Conservation (phyloP, 2,888 invertebrate species). For the Drosophila monieri region DNA sequence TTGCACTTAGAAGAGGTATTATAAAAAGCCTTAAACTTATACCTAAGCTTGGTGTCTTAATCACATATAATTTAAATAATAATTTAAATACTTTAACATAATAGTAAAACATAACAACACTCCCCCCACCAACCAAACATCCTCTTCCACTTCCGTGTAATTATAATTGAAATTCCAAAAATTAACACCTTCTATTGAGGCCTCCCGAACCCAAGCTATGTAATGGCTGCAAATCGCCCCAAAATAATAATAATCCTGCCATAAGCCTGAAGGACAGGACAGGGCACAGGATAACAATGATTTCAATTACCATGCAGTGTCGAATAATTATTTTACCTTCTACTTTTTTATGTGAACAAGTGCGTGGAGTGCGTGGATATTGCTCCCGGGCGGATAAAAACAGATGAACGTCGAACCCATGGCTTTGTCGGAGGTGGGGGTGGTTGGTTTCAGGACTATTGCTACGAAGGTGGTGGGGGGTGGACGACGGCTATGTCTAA, state of each 20-base stretch:
- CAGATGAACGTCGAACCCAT: constrained; percentile 72
- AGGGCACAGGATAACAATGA: constrained; percentile 75
- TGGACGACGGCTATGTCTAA: constrained; percentile 78
- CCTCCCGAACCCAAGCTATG: constrained; percentile 35
- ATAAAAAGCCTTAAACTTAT: constrained; percentile 46
- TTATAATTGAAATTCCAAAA: constrained; percentile 50
- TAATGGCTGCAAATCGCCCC: constrained; percentile 50
- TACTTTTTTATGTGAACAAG: constrained; percentile 62
- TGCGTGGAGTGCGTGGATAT: constrained; percentile 80
- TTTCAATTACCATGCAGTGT: constrained; percentile 81
- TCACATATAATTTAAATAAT: constrained; percentile 6
- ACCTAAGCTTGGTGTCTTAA: too few relatives aligned
- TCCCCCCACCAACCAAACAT: background rate
- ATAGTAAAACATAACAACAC: background rate
- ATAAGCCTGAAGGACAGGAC: constrained; percentile 50
- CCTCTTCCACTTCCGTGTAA: constrained; percentile 8
- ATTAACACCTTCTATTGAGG: constrained; percentile 54
- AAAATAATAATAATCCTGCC: constrained; percentile 74
- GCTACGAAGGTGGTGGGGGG: constrained; percentile 9
- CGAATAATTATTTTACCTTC: constrained; percentile 81
- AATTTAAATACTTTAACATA: background rate
- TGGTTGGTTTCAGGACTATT: background rate
- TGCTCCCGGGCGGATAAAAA: constrained; percentile 83
- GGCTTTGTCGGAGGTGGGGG: constrained; percentile 2
- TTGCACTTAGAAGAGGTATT: constrained; percentile 31